Evolutionary conservation across 2,888 invertebrate species (phyloP), one percentile per base, ranked within the genome.

Genomic region (Ophion obscuratus): DNA sequence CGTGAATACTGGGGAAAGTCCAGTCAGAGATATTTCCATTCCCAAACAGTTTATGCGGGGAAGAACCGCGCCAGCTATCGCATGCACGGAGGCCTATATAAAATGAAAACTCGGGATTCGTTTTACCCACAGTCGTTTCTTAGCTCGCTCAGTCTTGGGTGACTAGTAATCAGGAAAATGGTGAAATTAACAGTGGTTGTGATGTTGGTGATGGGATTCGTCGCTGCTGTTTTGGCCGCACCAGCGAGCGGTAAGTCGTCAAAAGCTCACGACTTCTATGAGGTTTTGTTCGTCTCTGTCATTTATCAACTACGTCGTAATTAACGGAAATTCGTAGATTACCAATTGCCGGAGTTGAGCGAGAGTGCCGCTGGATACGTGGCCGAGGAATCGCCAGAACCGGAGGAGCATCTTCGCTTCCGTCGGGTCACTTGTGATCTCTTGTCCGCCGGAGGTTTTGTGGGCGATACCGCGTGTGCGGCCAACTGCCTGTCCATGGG

Each of bases 361-460:
- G 31, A 81, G 40, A 70, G 11, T 14, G 47, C 17, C 11, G 80
- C 77, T n/a, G 40, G 2, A 27, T 57, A 71, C 10, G 7, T 36
- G 14, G 77, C 9, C 7, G 59, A 68, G 61, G 86, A 77, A 4
- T 17, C 70, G 20, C 82, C 53, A 14, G 75, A 84, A 17, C 17
- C 47, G 53, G 79, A 89, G 7, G 87, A 88, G 11, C 93, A 92
- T 83, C 89, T 91, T 14, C 89, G 93, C 67, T 90, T 91, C 10
- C 88, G 92, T 57, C 89, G 93, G 73, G 89, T 92, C n/a, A 93
- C 92, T 31, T 93, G 93, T 53, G 92, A 92, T 44, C 89, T 93
- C 36, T 68, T 92, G 3, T 90, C 90, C 9, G 84, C 87, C 62
- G 31, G 31, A 31, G 91, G 90, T 59, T 81, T 84, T 80, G 87